Conservation (phyloP, 2,888 invertebrate genomes). For the Hyles lineata region DNA sequence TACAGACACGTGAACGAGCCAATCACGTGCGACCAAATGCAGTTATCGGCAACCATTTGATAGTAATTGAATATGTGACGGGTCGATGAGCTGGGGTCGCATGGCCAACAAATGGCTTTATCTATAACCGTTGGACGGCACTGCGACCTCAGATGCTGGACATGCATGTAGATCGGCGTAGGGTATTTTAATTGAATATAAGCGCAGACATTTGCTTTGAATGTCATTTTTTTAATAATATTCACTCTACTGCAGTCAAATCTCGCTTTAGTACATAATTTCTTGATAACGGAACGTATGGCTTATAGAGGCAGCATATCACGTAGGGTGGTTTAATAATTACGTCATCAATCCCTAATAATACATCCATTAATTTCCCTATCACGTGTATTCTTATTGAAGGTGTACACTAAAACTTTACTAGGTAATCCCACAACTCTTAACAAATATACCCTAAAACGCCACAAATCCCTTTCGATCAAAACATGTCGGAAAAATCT, state of each 20-base stretch:
- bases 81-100: neutral
- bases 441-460: neutral
- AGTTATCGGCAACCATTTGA: constrained; percentile 18
- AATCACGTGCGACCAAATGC: constrained; percentile 7
- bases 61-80: constrained; percentile 22
- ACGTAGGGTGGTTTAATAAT: no score
- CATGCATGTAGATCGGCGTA: neutral
- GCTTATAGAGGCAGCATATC: no score
- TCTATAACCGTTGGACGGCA: neutral
- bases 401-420: neutral
- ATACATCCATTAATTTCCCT: no score
- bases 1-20: constrained; percentile 3
- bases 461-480: neutral
- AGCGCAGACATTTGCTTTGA: no score
- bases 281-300: no score
- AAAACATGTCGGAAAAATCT: neutral
- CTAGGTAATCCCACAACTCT: neutral
- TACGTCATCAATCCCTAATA: no score
- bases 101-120: neutral
- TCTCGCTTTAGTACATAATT: no score
- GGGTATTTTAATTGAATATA: no score
- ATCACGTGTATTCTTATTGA: neutral
- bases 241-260: no score
- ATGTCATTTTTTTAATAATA: no score
- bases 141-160: neutral